Evolutionary conservation across 2,797 vertebrate species (phyloP).

Genomic region (Sebastes oblongus): DNA sequence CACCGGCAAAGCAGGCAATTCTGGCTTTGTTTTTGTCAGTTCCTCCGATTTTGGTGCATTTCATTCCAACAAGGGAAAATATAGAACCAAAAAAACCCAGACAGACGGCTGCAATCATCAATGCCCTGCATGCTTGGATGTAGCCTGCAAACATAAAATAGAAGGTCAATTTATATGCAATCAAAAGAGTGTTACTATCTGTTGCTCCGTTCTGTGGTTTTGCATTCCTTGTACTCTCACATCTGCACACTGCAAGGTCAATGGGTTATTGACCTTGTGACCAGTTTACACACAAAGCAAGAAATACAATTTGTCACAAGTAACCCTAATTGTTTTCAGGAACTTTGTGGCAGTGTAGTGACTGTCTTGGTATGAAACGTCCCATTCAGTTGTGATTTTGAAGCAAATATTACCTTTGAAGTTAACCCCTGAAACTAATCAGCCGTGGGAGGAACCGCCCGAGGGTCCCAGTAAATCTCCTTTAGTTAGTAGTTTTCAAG

Average conservation of each 20-base stretch:
- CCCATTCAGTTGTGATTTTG: constrained; percentile 72
- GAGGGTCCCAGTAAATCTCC: constrained; percentile 80
- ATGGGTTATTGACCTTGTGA: constrained; percentile 35
- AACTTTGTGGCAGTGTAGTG: neutral
- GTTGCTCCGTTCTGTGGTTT: neutral
- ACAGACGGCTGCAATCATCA: constrained; percentile 93
- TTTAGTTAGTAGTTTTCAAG: constrained; percentile 74
- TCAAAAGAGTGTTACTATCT: neutral
- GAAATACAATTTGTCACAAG: constrained; percentile 52
- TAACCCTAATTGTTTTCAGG: constrained; percentile 31
- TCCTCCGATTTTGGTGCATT: constrained; percentile 96
- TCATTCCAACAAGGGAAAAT: constrained; percentile 93
- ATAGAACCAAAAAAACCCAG: constrained; percentile 91
- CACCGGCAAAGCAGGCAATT: constrained; percentile 88
- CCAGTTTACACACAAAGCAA: constrained; percentile 48
- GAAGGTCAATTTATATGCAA: neutral
- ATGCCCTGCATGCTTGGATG: constrained; percentile 93
- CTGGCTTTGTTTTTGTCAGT: constrained; percentile 89
- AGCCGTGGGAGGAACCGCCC: constrained; percentile 84
- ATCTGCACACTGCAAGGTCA: constrained; percentile 23
- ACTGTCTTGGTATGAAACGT: constrained; percentile 19
- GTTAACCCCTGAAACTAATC: constrained; percentile 85
- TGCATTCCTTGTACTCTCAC: neutral
- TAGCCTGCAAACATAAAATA: constrained; percentile 84
- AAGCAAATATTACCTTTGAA: constrained; percentile 83